Conservation (phyloP, 1,140 invertebrate genomes). For the Heliconius eleuchia region DNA sequence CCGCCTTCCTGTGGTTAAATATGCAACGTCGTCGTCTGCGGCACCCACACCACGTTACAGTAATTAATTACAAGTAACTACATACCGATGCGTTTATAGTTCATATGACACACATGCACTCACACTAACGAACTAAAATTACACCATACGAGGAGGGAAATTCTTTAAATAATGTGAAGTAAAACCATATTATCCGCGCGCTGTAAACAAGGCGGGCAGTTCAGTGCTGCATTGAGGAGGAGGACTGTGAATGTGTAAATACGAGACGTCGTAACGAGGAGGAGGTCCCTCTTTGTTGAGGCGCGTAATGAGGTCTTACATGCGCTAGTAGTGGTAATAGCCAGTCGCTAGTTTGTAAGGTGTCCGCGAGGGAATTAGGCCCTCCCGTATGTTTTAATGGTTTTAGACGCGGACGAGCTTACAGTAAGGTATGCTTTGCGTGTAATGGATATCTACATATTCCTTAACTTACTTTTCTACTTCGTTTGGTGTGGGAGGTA, state of each 20-base stretch:
- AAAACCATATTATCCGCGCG: neutral
- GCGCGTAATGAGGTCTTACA: neutral
- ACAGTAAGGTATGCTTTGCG: neutral
- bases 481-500: too few species aligned
- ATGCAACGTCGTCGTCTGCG: neutral
- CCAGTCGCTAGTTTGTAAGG: neutral
- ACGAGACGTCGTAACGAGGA: neutral
- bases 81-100: too few species aligned
- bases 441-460: neutral
- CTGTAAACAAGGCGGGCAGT: neutral
- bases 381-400: conserved; percentile 22
- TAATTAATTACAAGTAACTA: too few species aligned
- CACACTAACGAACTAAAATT: neutral
- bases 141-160: too few species aligned
- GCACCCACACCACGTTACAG: too few species aligned
- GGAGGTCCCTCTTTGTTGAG: neutral
- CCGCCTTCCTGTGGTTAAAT: neutral
- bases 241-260: neutral
- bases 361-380: conserved; percentile 11
- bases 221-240: neutral
- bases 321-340: neutral
- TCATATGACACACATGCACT: too few species aligned
- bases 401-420: neutral
- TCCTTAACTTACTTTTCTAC: neutral
- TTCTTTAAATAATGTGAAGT: neutral